Evolutionary conservation across 1,140 invertebrate species (phyloP).

Genomic region (Penaeus indicus): DNA sequence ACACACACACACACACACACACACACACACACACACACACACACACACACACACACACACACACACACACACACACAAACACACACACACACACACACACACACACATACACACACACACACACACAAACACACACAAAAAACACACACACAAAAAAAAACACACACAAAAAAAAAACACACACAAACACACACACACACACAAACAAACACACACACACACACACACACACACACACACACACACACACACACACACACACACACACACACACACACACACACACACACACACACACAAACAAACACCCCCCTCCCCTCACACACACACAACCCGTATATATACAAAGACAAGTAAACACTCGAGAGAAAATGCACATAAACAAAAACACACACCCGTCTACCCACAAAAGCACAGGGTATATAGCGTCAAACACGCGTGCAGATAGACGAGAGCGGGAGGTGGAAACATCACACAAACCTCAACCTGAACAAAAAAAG

Average conservation of each 20-base stretch:
- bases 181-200: neutral
- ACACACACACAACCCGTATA: neutral
- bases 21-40: neutral
- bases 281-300: neutral
- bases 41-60: constrained; percentile 11
- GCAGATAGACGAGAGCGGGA: too few species aligned
- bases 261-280: neutral
- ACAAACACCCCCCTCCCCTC: neutral
- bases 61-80: neutral
- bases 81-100: neutral
- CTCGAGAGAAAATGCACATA: too few species aligned
- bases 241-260: neutral
- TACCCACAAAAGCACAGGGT: too few species aligned
- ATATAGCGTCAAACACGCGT: too few species aligned
- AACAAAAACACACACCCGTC: too few species aligned
- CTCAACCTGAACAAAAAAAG: too few species aligned
- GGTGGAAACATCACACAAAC: too few species aligned
- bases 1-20: too few species aligned
- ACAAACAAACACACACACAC: neutral
- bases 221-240: neutral
- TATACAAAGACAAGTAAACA: too few species aligned
- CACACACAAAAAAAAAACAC: too few species aligned
- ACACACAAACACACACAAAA: neutral
- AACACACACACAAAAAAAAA: neutral
- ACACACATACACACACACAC: neutral